Evolutionary conservation across 2,797 vertebrate species (phyloP), one percentile per base, ranked within the genome.

Genomic region (Lepus oiostolus): DNA sequence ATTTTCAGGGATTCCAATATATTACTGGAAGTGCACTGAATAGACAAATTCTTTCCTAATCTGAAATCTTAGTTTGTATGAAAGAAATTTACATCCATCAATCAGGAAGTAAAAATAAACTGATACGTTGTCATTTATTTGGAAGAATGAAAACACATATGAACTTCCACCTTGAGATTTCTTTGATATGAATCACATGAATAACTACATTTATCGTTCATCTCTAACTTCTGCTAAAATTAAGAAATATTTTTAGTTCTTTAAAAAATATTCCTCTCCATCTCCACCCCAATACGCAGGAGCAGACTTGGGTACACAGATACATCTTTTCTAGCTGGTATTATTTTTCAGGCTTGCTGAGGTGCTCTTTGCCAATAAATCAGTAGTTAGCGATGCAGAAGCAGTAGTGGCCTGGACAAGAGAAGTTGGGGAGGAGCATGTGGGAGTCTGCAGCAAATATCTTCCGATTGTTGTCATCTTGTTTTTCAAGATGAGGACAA

Each of bases 51-150:
- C 17, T 90, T 90, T 72, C 17, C 32, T 60, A 67, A 68, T 93
- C n/a, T 67, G 60, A 79, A 21, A 88, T 65, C 13, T 19, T 22
- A 6, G 12, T 12, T 86, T 87, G 60, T 81, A 50, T 60, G 16
- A 90, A 89, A 84, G 38, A 86, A 71, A 9, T 81, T 89, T 72
- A 79, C 70, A 91, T 92, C 74, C 75, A 60, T 32, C 54, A 85
- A 52, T 70, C 75, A 71, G 70, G 28, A 91, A 88, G 16, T 63
- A 83, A 54, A 8, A 74, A 47, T 68, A 77, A 35, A 47, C 1
- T 10, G 9, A 65, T n/a, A 16, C 32, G 74, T 26, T 91, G 12
- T 21, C 47, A 68, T 89, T 85, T 90, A 81, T 47, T 91, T 88
- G 32, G 67, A 77, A 71, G 10, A 92, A 81, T 14, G 2, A 7